Evolutionary conservation across 2,888 invertebrate species (phyloP).

Genomic region (Scotopteryx bipunctaria): DNA sequence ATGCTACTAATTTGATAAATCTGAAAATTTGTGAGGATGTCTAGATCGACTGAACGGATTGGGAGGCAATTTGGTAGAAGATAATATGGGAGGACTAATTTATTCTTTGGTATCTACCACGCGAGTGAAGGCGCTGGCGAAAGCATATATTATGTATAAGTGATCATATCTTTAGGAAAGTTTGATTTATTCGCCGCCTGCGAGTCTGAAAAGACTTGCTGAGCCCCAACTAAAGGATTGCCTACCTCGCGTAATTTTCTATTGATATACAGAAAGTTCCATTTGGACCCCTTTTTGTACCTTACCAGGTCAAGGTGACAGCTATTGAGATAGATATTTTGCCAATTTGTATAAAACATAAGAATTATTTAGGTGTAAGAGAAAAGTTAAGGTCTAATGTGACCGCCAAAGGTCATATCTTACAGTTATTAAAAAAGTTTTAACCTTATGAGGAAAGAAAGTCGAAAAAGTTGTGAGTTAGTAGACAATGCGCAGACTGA

Average conservation of each 20-base stretch:
- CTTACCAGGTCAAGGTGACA: conserved; percentile 6
- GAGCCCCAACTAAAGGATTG: conserved; percentile 35
- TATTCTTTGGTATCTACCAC: no score
- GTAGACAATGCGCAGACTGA: conserved; percentile 4
- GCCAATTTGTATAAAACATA: background rate
- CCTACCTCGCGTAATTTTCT: conserved; percentile 36
- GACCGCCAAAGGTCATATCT: conserved; percentile 18
- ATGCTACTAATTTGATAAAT: no score
- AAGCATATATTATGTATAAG: no score
- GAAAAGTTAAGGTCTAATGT: conserved; percentile 8
- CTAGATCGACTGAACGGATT: no score
- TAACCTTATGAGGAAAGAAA: conserved; percentile 11
- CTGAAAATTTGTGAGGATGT: no score
- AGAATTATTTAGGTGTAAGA: background rate
- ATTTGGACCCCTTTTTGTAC: conserved; percentile 4
- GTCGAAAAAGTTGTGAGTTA: conserved; percentile 5
- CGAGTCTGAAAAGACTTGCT: conserved; percentile 35
- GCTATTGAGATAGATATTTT: background rate
- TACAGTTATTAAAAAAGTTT: conserved; percentile 23
- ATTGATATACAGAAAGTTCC: conserved; percentile 37
- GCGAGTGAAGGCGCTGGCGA: no score
- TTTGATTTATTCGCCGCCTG: conserved; percentile 50
- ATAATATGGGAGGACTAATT: no score
- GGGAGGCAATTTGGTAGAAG: no score
- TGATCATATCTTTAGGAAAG: no score